A percentile compares a stretch with the other conserved stretches of the same genome.
These are phyloP conservation scores for Peribatodes rhomboidaria DNA, from an alignment of 2,888 invertebrate species.

Conservation along the genomic window DNA sequence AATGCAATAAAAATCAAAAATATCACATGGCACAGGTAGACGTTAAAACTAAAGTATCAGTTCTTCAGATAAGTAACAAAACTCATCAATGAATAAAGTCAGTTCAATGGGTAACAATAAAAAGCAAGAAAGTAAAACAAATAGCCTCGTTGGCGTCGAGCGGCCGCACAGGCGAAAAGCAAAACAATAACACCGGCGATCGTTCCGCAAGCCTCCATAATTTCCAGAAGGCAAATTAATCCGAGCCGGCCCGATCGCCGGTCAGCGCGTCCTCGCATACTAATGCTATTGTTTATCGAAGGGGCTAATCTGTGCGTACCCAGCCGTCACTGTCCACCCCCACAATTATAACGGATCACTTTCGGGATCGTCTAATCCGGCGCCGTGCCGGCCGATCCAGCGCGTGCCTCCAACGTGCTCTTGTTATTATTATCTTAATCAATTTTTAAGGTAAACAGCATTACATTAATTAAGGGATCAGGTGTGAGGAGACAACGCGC, in stretches of 20 bases:
- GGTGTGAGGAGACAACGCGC: conserved; percentile 30
- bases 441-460: conserved; percentile 49
- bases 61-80: not conserved
- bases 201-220: conserved; percentile 77
- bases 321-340: conserved; percentile 84
- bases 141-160: conserved; percentile 42
- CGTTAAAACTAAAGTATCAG: not conserved
- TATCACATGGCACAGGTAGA: too few relatives aligned
- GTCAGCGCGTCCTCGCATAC: conserved; percentile 85
- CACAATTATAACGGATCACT: conserved; percentile 85
- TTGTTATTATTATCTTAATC: conserved; percentile 47
- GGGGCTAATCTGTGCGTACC: conserved; percentile 85
- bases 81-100: conserved; percentile 12
- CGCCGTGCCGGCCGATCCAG: conserved; percentile 59
- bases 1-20: too few relatives aligned
- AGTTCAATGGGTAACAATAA: conserved; percentile 1
- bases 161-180: conserved; percentile 64
- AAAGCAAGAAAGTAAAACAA: conserved; percentile 43
- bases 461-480: conserved; percentile 43
- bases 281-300: conserved; percentile 87
- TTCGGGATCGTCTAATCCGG: conserved; percentile 79
- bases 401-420: conserved; percentile 52
- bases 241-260: conserved; percentile 84
- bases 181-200: conserved; percentile 75
- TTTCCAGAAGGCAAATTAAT: conserved; percentile 85